Evolutionary conservation across 2,888 invertebrate species (phyloP).

Genomic region (Ectemnius cavifrons): DNA sequence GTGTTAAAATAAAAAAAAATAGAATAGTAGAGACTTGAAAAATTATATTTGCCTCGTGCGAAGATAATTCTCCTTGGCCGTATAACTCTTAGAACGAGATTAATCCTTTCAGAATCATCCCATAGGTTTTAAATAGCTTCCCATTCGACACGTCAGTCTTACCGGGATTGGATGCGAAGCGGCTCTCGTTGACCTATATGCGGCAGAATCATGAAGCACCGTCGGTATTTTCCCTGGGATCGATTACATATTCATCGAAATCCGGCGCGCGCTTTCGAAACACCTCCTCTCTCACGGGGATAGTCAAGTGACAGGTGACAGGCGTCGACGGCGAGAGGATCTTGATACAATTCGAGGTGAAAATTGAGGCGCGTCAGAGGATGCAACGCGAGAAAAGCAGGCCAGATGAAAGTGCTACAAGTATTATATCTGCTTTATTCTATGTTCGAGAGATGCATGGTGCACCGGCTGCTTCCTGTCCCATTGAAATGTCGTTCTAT

Average conservation of each 20-base stretch:
- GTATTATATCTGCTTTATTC: not conserved
- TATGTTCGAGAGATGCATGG: not conserved
- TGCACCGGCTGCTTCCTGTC: too few species aligned
- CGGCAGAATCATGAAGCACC: not conserved
- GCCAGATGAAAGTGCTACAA: constrained; percentile 8
- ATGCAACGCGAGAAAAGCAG: constrained; percentile 22
- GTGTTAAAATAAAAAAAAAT: too few species aligned
- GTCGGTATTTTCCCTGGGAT: not conserved
- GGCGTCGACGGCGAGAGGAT: not conserved
- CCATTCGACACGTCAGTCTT: too few species aligned
- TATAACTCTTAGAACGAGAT: too few species aligned
- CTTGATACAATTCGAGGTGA: constrained; percentile 1
- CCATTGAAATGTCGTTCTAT: too few species aligned
- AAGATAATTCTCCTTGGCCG: too few species aligned
- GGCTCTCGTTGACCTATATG: constrained; percentile 2
- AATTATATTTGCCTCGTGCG: too few species aligned
- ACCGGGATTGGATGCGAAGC: too few species aligned
- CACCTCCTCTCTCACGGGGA: not conserved
- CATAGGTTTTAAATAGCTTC: too few species aligned
- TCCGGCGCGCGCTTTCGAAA: not conserved
- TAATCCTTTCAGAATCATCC: too few species aligned
- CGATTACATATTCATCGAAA: constrained; percentile 2
- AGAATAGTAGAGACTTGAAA: too few species aligned
- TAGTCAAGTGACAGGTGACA: not conserved
- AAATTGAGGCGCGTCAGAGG: constrained; percentile 14